Evolutionary conservation across 2,797 vertebrate species (phyloP).

Genomic region (Antennarius maculatus): DNA sequence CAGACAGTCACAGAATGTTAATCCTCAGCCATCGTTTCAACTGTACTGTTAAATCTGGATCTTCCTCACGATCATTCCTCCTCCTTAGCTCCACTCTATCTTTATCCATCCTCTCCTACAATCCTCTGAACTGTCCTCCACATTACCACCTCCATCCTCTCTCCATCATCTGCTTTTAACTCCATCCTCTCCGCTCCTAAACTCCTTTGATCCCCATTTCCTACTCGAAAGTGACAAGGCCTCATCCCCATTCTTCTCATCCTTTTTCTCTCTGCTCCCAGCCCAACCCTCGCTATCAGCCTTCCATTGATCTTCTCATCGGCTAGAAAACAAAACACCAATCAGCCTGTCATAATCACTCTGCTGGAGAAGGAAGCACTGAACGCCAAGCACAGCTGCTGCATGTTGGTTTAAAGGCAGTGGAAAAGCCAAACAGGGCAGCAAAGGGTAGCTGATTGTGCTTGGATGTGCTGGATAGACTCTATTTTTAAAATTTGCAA

Average conservation of each 20-base stretch:
- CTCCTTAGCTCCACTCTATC: conserved; percentile 35
- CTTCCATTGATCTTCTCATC: conserved; percentile 71
- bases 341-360: conserved; percentile 77
- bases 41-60: conserved; percentile 70
- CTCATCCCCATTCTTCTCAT: conserved; percentile 47
- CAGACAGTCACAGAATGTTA: conserved; percentile 80
- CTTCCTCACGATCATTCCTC: conserved; percentile 55
- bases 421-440: conserved; percentile 37
- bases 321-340: conserved; percentile 75
- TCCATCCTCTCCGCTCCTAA: conserved; percentile 47
- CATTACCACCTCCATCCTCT: conserved; percentile 41
- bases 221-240: conserved; percentile 60
- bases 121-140: conserved; percentile 44
- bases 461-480: conserved; percentile 28
- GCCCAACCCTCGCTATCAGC: conserved; percentile 64
- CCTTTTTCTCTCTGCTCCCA: conserved; percentile 46
- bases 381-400: conserved; percentile 57
- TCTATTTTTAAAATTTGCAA: conserved; percentile 58
- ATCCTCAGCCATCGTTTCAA: conserved; percentile 70
- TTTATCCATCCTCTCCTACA: conserved; percentile 52
- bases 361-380: conserved; percentile 60
- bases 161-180: conserved; percentile 50
- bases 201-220: conserved; percentile 63
- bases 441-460: conserved; percentile 17
- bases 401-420: conserved; percentile 54